Evolutionary conservation across 2,797 vertebrate species (phyloP), one percentile per base, ranked within the genome.

Genomic region (Naso thynnoides): DNA sequence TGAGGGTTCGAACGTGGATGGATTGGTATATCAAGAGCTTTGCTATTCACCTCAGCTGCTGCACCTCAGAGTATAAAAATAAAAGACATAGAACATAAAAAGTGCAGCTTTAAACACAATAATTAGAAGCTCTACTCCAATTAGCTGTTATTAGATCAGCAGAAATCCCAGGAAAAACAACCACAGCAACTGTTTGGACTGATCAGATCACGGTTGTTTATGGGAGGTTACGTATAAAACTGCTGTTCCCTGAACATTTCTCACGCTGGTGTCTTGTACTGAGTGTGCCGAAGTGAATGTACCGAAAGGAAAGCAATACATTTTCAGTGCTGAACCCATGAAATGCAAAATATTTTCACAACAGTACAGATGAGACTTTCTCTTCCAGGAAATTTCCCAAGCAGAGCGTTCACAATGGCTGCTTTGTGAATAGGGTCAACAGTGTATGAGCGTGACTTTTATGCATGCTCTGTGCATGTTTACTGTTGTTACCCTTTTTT

Each of bases 381-480:
- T 13, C 48, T 14, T 64, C 6, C 21, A n/a, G 8, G 19, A 55
- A 38, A 24, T 65, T 73, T 82, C 44, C 68, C 33, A 68, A 38
- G 57, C 75, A 0, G 7, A 62, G 45, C 24, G 58, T 70, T 86
- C 58, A 79, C 68, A 86, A 61, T 80, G 65, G 86, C 87, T 79
- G 82, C 88, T 82, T 53, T 90, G 80, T 90, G 80, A 85, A 66
- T 19, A 0, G 42, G 76, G 38, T 62, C 16, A 4, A 45, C n/a
- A 31, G 47, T 44, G 66, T 48, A 53, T 72, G 56, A 53, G 29
- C 27, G n/a, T 74, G 85, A 88, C 90, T 93, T 92, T 48, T 24
- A 56, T 94, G 97, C 96, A 96, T 97, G 96, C 90, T 72, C 44
- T 91, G 78, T 78, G 97, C 96, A 96, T 95, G 96, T 62, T 59